Evolutionary conservation across 2,888 invertebrate species (phyloP).

Genomic region (Ornithoptera priamus): DNA sequence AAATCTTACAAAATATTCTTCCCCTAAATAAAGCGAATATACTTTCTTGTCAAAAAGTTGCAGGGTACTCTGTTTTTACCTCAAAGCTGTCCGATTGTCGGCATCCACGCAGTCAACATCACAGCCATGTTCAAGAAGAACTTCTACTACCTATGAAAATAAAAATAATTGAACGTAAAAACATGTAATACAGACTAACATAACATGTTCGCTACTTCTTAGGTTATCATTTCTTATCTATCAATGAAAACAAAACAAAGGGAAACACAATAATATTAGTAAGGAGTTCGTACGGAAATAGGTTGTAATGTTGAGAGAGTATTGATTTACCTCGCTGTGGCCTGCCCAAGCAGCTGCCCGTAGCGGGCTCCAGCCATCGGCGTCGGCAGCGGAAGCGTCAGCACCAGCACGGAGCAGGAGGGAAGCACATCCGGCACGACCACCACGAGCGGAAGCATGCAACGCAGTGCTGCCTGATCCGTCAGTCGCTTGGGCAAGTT

Average conservation of each 20-base stretch:
- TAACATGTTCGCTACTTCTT: too few species aligned
- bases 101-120: slow-evolving; percentile 93
- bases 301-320: neutral
- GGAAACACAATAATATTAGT: too few species aligned
- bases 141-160: slow-evolving; percentile 84
- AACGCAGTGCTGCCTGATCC: slow-evolving; percentile 91
- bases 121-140: slow-evolving; percentile 88
- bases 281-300: neutral
- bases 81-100: slow-evolving; percentile 92
- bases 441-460: slow-evolving; percentile 91
- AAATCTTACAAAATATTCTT: too few species aligned
- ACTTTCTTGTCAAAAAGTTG: neutral
- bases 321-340: slow-evolving; percentile 84
- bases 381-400: slow-evolving; percentile 89
- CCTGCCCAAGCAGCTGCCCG: slow-evolving; percentile 98
- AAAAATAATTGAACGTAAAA: neutral
- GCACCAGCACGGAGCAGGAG: slow-evolving; percentile 85
- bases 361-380: slow-evolving; percentile 94
- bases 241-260: too few species aligned
- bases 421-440: slow-evolving; percentile 87
- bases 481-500: slow-evolving; percentile 83
- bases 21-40: too few species aligned
- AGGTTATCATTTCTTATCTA: too few species aligned
- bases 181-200: too few species aligned
- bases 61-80: slow-evolving; percentile 44